Base-by-base conservation (phyloP, 2,113 vertebrate species). In the Orthochromis indermauri region DNA sequence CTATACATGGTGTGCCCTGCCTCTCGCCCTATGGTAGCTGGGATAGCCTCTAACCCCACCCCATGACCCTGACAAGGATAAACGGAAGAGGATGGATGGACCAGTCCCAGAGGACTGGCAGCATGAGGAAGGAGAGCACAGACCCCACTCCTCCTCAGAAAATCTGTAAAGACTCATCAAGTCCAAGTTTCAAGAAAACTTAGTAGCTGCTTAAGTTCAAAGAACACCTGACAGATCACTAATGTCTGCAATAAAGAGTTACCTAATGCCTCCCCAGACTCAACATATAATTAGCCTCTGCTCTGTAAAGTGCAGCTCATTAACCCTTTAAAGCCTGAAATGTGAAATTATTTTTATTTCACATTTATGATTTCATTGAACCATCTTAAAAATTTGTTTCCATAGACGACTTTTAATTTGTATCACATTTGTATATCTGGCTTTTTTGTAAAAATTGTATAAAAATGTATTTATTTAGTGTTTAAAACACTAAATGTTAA, bases 161-260 rank as follows among this genome's bases (percentile, higher is more conserved):
- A 33, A 17, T 6, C 51, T 84, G 80, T 86, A 78, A 88, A 86
- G 31, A 81, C 80, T 79, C 35, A 59, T 68, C 53, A 86, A 61
- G 31, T 63, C 59, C 59, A 63, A 19, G 59, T 37, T 66, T 33
- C 31, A 66, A n/a, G 31, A 66, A 66, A 66, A 66, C 31, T 37
- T 66, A 8, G 17, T 71, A 73, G 51, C 71, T 8, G n/a, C 42
- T 81, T 61, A 55, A 92, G 82, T 68, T 40, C 24, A 71, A 89
- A 84, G 51, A 55, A 82, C 66, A 82, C 85, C 21, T 9, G 71
- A 82, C 73, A 59, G 57, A 89, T 84, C 76, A 61, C 81, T 83
- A 87, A 45, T 10, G 84, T 81, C 83, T 91, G 88, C 59, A 79
- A 84, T 90, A 90, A 87, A 90, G 54, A 88, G 88, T 89, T 59